These are phyloP conservation scores for Spatulosminthurus flaviceps DNA, from an alignment of 2,888 invertebrate species.

Conservation along the genomic window DNA sequence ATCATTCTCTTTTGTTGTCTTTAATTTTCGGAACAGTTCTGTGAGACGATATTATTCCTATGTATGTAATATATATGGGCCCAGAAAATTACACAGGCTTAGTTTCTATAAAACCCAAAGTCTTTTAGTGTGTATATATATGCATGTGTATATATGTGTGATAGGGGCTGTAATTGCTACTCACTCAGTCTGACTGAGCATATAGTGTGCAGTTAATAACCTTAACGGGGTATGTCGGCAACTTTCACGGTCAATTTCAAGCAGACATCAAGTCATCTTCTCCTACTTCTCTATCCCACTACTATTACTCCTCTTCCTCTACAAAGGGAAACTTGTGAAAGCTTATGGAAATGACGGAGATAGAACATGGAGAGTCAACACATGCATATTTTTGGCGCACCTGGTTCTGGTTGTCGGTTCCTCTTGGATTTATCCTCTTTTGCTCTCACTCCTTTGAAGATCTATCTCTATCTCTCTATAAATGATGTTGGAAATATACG, in stretches of 20 bases:
- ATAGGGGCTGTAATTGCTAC: background rate
- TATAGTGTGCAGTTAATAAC: background rate
- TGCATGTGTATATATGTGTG: background rate
- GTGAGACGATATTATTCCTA: too few relatives aligned
- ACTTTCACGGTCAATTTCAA: conserved; percentile 18
- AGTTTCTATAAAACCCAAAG: too few relatives aligned
- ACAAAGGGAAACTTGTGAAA: too few relatives aligned
- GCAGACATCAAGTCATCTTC: conserved; percentile 12
- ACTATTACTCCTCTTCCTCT: too few relatives aligned
- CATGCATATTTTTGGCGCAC: background rate
- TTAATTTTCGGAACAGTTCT: conserved; percentile 33
- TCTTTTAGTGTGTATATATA: too few relatives aligned
- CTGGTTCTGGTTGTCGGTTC: background rate
- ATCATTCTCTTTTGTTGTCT: conserved; percentile 48
- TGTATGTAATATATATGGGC: too few relatives aligned
- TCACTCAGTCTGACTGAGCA: too few relatives aligned
- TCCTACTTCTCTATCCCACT: background rate
- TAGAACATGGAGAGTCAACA: background rate
- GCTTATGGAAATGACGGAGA: too few relatives aligned
- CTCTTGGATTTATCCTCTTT: conserved; percentile 8
- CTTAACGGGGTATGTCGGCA: conserved; percentile 7
- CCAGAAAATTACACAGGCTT: too few relatives aligned
- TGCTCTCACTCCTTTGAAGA: background rate
- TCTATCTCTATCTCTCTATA: background rate
- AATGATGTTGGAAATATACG: background rate